phyloP scores from a whole-genome alignment of 2,888 invertebrate genomes.

The Drosophila limbata region DNA sequence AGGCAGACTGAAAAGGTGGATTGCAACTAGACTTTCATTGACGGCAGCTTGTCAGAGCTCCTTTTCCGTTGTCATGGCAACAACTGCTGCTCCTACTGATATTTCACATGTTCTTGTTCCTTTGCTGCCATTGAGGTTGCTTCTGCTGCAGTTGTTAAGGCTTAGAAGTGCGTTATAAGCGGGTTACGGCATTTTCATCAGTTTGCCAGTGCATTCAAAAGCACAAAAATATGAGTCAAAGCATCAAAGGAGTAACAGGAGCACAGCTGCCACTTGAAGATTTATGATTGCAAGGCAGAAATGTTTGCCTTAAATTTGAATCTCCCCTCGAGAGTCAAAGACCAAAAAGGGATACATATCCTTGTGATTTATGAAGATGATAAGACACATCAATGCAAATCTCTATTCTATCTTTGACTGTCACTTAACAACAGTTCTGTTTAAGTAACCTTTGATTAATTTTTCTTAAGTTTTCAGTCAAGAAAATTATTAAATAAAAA shows the following conservation, averaged over 20 bases:
- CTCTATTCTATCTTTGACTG: constrained; percentile 9
- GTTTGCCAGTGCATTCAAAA: constrained; percentile 26
- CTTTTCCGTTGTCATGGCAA: constrained; percentile 50
- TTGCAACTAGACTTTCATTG: constrained; percentile 50
- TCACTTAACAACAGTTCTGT: constrained; percentile 15
- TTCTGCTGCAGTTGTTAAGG: constrained; percentile 21
- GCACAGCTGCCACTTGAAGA: constrained; percentile 47
- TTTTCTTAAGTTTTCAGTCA: no score
- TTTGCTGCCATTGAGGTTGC: constrained; percentile 5
- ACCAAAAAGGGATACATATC: constrained; percentile 32
- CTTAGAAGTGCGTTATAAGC: constrained; percentile 67
- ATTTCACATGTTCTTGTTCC: constrained; percentile 3
- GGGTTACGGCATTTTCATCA: constrained; percentile 67
- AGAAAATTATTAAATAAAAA: no score
- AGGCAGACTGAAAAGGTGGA: constrained; percentile 1
- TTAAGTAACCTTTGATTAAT: no score
- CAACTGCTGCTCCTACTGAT: constrained; percentile 24
- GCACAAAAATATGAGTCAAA: constrained; percentile 10
- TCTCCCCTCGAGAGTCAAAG: background rate
- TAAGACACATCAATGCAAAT: constrained; percentile 3
- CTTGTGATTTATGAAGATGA: constrained; percentile 45
- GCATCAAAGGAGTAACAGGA: constrained; percentile 27
- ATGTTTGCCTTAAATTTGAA: constrained; percentile 4
- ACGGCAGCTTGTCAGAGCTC: constrained; percentile 47
- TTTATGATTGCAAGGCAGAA: constrained; percentile 41